Percentiles rank a stretch among this genome's conserved stretches.
Evolutionary conservation across 2,888 invertebrate genomes (phyloP).

Genomic region (Meandrusa payeni): DNA sequence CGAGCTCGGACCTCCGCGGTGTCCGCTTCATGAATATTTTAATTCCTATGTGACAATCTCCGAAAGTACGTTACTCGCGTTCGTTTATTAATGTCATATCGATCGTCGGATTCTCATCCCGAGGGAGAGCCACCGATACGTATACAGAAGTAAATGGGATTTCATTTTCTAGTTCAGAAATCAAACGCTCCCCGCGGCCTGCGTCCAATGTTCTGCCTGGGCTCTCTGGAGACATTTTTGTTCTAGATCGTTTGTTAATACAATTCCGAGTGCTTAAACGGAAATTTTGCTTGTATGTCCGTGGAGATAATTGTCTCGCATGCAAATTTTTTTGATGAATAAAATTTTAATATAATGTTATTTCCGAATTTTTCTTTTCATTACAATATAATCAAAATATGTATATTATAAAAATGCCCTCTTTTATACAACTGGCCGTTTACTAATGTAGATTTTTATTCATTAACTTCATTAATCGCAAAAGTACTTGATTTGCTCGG

Average conservation of each 20-base stretch:
- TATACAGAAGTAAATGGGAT: constrained; percentile 61
- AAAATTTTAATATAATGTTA: too few species aligned
- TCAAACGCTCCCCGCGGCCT: constrained; percentile 61
- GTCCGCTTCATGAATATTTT: constrained; percentile 71
- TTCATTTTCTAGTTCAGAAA: constrained; percentile 76
- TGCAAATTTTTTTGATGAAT: constrained; percentile 17
- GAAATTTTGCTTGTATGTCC: constrained; percentile 31
- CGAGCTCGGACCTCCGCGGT: constrained; percentile 47
- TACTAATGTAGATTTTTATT: too few species aligned
- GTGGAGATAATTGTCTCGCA: constrained; percentile 58
- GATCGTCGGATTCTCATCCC: constrained; percentile 46
- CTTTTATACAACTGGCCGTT: too few species aligned
- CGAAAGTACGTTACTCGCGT: constrained; percentile 58
- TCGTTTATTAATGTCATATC: constrained; percentile 70
- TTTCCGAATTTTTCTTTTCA: too few species aligned
- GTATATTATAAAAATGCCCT: too few species aligned
- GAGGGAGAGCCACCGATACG: constrained; percentile 44
- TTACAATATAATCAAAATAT: too few species aligned
- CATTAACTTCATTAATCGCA: too few species aligned
- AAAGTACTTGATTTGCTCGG: too few species aligned
- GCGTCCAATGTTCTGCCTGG: constrained; percentile 46
- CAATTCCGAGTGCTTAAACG: constrained; percentile 33
- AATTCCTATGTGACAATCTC: constrained; percentile 58
- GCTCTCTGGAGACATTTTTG: constrained; percentile 48
- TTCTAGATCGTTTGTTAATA: constrained; percentile 47